Evolutionary conservation across 1,140 invertebrate genomes (phyloP), one percentile per base, ranked within the genome.

Genomic region (Nomia melanderi): DNA sequence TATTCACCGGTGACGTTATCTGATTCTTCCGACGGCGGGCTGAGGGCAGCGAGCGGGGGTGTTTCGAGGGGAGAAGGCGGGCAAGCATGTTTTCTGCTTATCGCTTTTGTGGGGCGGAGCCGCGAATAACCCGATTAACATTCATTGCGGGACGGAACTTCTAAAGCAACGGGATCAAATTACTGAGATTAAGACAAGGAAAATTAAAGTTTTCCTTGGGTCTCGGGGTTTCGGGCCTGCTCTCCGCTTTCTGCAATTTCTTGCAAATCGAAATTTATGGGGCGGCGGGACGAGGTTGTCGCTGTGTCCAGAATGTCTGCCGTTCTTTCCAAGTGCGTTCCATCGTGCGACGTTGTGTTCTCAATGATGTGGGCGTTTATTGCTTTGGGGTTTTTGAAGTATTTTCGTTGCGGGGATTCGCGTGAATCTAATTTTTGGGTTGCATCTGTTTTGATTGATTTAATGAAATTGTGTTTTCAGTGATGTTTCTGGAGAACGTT

Each of bases 181-280:
- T 60, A 71, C 74, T 60, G 56, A 60, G 74, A 77, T 77, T 77
- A 77, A 77, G 66, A 77, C 56, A 14, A 41, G 56, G 66, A 62
- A 41, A 77, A 77, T 77, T 70, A 70, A 77, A 70, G 41, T 77
- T 76, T 76, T 59, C 63, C 36, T 31, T 50, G 17, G 53, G n/a
- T 3, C 33, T 1, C 23, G n/a, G n/a, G n/a, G 1, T 4, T 41
- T 1, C 14, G 6, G 6, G 27, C 23, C 25, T 25, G 27, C 25
- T 25, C 25, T 7, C 39, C 17, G 11, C 8, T 7, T 8, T 8
- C 29, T 60, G 23, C 59, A 77, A 54, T 77, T 77, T 62, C 74
- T 77, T 62, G 66, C 66, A 54, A 77, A 77, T 69, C 74, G 65
- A 53, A 54, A 77, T 77, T 77, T 77, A 77, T 62, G 66, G 33